Conservation (phyloP, 2,113 vertebrate species). For the Ascaphus truei region DNA sequence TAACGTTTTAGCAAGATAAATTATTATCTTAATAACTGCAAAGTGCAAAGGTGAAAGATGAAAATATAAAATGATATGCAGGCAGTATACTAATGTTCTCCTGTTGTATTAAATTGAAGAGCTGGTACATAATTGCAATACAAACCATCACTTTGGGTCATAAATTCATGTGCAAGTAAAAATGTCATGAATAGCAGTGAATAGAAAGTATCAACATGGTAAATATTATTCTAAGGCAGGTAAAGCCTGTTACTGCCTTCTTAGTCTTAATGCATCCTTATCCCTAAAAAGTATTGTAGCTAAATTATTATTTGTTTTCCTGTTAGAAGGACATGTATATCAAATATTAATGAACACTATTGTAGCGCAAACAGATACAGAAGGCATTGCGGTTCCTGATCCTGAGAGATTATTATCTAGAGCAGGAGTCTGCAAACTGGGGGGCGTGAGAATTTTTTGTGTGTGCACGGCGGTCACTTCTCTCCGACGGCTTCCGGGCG, state of each 20-base stretch:
- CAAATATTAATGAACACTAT: no score
- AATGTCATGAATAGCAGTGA: neutral
- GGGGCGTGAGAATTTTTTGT: no score
- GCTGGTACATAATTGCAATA: neutral
- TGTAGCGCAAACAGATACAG: no score
- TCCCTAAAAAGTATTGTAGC: no score
- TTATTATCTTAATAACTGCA: no score
- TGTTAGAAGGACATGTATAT: no score
- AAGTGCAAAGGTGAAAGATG: neutral
- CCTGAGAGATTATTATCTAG: no score
- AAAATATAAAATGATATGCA: neutral
- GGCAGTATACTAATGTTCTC: neutral
- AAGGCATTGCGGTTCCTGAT: no score
- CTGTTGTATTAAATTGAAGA: neutral
- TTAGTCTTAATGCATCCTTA: neutral
- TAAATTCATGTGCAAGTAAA: neutral
- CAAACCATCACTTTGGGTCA: conserved; percentile 8
- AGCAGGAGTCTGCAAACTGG: no score
- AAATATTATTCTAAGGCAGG: neutral
- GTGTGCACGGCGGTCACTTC: no score
- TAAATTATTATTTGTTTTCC: no score
- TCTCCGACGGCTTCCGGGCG: no score
- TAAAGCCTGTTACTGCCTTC: neutral
- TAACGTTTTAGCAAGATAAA: neutral
- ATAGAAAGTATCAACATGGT: conserved; percentile 3